Conservation (phyloP, 2,888 invertebrate genomes). For the Aleiodes leptofemur region DNA sequence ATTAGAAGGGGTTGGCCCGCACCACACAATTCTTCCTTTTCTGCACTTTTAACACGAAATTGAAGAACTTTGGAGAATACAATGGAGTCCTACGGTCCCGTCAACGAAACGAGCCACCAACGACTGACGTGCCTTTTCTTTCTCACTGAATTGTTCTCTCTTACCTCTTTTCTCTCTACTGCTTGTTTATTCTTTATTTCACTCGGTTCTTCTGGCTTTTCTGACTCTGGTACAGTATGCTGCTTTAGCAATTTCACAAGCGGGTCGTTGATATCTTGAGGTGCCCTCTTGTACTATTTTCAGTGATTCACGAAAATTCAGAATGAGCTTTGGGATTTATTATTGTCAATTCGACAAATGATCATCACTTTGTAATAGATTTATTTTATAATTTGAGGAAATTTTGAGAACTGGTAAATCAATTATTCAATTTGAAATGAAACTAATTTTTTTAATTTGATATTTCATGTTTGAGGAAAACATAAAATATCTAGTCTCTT, state of each 20-base stretch:
- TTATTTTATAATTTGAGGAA: too few relatives aligned
- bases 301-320: neutral
- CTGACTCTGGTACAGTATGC: conserved; percentile 10
- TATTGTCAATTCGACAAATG: neutral
- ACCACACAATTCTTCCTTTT: conserved; percentile 39
- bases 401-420: too few relatives aligned
- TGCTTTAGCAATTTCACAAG: conserved; percentile 25
- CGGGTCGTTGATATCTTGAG: conserved; percentile 5
- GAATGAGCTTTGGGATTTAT: neutral
- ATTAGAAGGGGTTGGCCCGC: conserved; percentile 37
- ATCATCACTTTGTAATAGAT: too few relatives aligned
- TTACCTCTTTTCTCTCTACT: neutral
- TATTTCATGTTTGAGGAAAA: too few relatives aligned
- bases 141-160: conserved; percentile 23
- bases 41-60: conserved; percentile 54
- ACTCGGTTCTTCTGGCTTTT: conserved; percentile 28
- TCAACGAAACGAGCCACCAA: conserved; percentile 38
- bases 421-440: too few relatives aligned
- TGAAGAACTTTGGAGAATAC: conserved; percentile 56
- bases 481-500: too few relatives aligned
- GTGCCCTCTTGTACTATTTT: conserved; percentile 10
- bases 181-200: conserved; percentile 26
- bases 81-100: conserved; percentile 46
- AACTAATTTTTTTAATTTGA: too few relatives aligned
- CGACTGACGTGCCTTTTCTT: conserved; percentile 34